Evolutionary conservation across 2,888 invertebrate species (phyloP).

Genomic region (Galerucella nymphaeae): DNA sequence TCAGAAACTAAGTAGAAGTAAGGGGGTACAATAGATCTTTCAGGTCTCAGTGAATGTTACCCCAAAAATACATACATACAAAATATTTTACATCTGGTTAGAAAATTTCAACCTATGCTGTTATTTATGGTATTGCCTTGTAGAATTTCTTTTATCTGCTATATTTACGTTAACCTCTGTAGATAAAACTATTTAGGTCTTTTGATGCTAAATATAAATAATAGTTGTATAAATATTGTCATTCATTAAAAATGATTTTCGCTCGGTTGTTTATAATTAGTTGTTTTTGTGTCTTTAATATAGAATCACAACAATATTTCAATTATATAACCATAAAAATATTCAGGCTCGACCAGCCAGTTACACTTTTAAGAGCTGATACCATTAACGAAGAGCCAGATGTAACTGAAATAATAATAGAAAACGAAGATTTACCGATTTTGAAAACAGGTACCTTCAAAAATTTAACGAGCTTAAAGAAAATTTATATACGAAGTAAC

Average conservation of each 20-base stretch:
- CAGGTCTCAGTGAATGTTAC: no score
- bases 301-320: conserved; percentile 26
- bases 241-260: conserved; percentile 13
- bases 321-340: conserved; percentile 42
- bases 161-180: background rate
- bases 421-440: conserved; percentile 46
- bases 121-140: background rate
- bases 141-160: background rate
- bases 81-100: no score
- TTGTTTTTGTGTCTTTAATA: conserved; percentile 9
- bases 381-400: conserved; percentile 44
- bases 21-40: no score
- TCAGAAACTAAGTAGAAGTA: no score
- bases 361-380: conserved; percentile 40
- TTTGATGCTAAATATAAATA: background rate
- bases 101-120: no score
- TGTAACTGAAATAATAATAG: conserved; percentile 47
- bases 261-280: background rate
- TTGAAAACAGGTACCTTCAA: conserved; percentile 47
- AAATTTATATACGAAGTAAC: conserved; percentile 40
- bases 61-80: no score
- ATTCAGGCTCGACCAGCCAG: conserved; percentile 29
- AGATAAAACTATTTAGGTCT: background rate
- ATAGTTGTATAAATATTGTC: background rate
- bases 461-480: conserved; percentile 44